Evolutionary conservation across 92 coral and sea anemone genomes (phyloP).

Genomic region (Heteractis magnifica): DNA sequence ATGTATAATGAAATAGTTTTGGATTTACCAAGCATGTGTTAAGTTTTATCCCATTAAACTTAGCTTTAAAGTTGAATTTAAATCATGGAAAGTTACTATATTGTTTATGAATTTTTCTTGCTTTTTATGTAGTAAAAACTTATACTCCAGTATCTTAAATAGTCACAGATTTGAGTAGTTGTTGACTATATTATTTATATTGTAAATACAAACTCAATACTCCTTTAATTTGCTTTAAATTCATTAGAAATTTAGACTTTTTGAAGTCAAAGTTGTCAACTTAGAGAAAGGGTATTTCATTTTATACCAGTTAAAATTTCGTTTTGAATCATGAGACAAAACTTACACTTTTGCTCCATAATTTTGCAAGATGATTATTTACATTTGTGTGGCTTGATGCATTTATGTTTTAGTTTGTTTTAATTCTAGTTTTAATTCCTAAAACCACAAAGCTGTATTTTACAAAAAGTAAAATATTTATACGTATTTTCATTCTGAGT

Average conservation of each 20-base stretch:
- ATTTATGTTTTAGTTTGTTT: no score
- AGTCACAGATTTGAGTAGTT: not conserved
- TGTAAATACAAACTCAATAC: not conserved
- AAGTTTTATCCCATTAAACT: not conserved
- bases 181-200: not conserved
- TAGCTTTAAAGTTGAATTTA: not conserved
- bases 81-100: not conserved
- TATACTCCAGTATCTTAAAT: no score
- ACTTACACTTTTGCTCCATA: not conserved
- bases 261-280: no score
- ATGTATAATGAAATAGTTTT: not conserved
- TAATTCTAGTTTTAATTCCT: not conserved
- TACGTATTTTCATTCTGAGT: not conserved
- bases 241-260: no score
- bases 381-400: not conserved
- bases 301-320: no score
- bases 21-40: not conserved
- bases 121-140: not conserved
- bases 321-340: no score
- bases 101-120: not conserved
- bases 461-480: not conserved
- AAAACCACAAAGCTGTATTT: not conserved
- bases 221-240: no score
- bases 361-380: not conserved
- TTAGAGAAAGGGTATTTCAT: no score